Conservation (phyloP, 2,113 vertebrate species). For the Chrysemys picta region DNA sequence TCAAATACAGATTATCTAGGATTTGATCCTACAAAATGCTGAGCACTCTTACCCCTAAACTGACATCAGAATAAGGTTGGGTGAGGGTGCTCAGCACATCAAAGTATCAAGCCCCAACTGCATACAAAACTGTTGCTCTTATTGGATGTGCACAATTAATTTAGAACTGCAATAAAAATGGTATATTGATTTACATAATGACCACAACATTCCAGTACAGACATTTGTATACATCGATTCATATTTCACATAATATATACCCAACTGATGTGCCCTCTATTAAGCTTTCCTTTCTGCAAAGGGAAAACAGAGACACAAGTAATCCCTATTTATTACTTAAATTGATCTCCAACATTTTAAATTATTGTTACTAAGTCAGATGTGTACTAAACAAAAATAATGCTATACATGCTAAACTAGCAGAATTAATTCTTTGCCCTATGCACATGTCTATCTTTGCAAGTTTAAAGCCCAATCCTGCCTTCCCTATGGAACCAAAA, state of each 20-base stretch:
- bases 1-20: background rate
- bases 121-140: background rate
- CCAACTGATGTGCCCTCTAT: background rate
- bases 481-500: background rate
- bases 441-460: background rate
- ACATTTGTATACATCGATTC: background rate
- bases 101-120: background rate
- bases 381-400: background rate
- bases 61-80: rapidly evolving
- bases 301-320: background rate
- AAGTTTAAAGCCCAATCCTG: background rate
- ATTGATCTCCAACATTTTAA: background rate
- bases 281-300: background rate
- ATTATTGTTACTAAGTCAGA: background rate
- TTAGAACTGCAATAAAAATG: background rate
- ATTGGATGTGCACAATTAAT: background rate
- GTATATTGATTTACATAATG: background rate
- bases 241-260: background rate
- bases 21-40: background rate
- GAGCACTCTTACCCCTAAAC: rapidly evolving
- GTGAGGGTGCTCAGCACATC: background rate
- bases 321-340: background rate
- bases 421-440: background rate
- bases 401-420: background rate
- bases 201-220: background rate